Conservation (phyloP, 2,888 invertebrate species). For the Creontiades dilutus region DNA sequence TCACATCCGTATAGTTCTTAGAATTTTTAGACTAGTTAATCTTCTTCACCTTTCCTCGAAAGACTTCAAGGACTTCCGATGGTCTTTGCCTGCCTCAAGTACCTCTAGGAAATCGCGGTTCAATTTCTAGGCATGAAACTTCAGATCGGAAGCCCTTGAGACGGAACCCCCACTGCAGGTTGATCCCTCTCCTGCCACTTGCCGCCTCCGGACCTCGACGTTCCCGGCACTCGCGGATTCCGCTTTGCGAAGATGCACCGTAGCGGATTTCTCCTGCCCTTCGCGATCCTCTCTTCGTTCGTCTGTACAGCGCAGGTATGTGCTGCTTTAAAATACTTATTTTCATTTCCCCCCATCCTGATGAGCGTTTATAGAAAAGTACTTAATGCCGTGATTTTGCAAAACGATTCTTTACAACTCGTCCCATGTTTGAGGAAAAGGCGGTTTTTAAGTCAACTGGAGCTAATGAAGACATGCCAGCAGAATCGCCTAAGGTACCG, state of each 20-base stretch:
- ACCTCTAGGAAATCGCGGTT: background rate
- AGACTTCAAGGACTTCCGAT: background rate
- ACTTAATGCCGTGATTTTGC: too few relatives aligned
- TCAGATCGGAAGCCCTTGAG: constrained; percentile 6
- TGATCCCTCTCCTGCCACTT: background rate
- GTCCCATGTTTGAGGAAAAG: too few relatives aligned
- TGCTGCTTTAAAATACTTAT: background rate
- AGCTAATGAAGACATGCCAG: too few relatives aligned
- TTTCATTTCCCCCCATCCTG: too few relatives aligned
- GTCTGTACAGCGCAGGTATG: background rate
- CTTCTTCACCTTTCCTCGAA: background rate
- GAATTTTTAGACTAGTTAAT: too few relatives aligned
- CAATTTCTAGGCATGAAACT: too few relatives aligned
- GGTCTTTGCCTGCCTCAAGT: background rate
- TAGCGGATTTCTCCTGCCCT: background rate
- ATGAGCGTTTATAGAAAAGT: too few relatives aligned
- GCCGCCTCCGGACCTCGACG: background rate
- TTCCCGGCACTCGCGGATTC: background rate
- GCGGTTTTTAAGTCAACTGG: too few relatives aligned
- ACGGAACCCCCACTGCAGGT: background rate
- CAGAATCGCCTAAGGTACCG: too few relatives aligned
- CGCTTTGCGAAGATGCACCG: constrained; percentile 20
- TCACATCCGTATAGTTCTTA: too few relatives aligned
- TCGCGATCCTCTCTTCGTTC: background rate
- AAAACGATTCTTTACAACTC: too few relatives aligned